Evolutionary conservation across 2,113 vertebrate genomes (phyloP).

Genomic region (Aplodontia rufa): DNA sequence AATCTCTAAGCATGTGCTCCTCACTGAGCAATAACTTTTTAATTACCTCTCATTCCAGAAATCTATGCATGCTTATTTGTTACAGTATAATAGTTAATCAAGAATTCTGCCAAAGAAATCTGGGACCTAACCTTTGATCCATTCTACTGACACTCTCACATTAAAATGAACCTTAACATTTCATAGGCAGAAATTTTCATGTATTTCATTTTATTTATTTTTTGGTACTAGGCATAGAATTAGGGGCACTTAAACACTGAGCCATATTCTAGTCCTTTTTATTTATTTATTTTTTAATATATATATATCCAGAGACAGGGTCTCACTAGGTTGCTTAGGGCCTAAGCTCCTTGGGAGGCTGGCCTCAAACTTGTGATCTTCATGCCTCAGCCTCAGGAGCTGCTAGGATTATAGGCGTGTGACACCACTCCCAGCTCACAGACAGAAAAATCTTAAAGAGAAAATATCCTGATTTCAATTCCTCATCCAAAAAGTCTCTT

Average conservation of each 20-base stretch:
- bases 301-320: no score
- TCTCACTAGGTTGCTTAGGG: no score
- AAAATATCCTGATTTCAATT: conserved; percentile 41
- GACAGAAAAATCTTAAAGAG: background rate
- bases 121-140: background rate
- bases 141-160: background rate
- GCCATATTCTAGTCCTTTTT: no score
- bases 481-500: background rate
- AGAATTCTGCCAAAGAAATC: background rate
- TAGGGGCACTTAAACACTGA: no score
- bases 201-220: no score
- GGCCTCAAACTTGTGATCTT: no score
- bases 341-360: no score
- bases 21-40: background rate
- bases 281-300: no score
- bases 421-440: background rate
- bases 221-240: no score
- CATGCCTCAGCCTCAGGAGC: no score
- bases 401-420: no score
- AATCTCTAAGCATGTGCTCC: background rate
- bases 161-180: background rate
- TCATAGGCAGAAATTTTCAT: background rate
- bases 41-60: background rate
- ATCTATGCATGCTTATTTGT: background rate
- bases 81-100: background rate